Conservation (phyloP, 2,113 vertebrate species). For the Zapornia atra region DNA sequence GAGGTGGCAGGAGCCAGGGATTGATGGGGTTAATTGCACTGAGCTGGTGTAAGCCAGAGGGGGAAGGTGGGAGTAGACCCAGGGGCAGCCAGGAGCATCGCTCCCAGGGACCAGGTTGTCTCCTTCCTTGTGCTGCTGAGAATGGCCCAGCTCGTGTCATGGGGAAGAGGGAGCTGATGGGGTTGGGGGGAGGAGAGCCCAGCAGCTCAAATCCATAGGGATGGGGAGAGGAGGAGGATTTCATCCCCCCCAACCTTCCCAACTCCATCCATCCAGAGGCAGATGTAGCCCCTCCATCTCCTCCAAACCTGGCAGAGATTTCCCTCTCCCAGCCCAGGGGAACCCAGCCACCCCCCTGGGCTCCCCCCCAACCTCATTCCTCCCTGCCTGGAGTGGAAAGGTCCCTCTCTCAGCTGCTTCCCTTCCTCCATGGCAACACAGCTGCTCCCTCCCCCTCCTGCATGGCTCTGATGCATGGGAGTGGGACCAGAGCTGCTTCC, state of each 20-base stretch:
- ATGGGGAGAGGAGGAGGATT: background rate
- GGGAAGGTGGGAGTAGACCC: background rate
- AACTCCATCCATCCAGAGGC: background rate
- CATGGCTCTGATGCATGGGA: background rate
- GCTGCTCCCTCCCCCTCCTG: background rate
- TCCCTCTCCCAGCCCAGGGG: background rate
- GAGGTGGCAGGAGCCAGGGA: slow-evolving; percentile 20
- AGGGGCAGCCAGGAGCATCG: background rate
- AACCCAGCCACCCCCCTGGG: background rate
- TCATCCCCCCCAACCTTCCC: background rate
- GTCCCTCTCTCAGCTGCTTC: slow-evolving; percentile 47
- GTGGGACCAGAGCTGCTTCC: background rate
- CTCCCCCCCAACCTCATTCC: background rate
- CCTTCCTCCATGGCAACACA: slow-evolving; percentile 58
- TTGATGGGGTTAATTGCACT: background rate
- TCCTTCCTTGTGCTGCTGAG: background rate
- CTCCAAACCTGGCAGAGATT: background rate
- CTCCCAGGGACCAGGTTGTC: background rate
- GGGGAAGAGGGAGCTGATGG: background rate
- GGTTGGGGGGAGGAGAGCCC: background rate
- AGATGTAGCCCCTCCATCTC: background rate
- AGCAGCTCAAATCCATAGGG: rapidly evolving
- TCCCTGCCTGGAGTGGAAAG: background rate
- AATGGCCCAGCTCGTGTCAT: rapidly evolving
- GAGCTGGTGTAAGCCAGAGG: background rate